Percentiles rank a stretch among this genome's conserved stretches.
Conservation (phyloP, 2,888 invertebrate genomes). For the Drosophila ustulata region DNA sequence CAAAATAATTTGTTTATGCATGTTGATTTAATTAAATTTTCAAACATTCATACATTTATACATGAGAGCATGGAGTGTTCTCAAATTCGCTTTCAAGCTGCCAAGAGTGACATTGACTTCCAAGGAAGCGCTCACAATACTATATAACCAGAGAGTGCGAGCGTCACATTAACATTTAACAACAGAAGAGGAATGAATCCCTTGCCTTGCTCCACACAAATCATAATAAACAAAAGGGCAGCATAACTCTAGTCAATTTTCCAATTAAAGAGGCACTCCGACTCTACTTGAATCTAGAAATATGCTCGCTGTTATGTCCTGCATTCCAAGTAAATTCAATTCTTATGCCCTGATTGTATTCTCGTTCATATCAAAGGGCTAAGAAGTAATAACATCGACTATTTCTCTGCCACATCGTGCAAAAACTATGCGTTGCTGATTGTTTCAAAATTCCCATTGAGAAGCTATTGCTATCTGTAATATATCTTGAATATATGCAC, state of each 20-base stretch:
- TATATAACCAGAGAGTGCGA: constrained; percentile 1
- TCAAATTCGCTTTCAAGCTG: constrained; percentile 15
- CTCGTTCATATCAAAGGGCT: too few species aligned
- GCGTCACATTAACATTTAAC: constrained; percentile 33
- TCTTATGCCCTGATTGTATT: too few species aligned
- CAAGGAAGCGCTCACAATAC: constrained; percentile 1
- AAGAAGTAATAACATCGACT: constrained; percentile 25
- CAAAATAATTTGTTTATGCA: constrained; percentile 51
- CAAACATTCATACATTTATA: constrained; percentile 1
- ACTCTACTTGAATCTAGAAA: too few species aligned
- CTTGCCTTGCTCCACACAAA: constrained; percentile 19
- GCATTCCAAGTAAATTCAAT: too few species aligned
- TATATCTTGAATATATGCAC: too few species aligned
- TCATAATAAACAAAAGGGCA: constrained; percentile 27
- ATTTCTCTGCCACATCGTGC: not conserved
- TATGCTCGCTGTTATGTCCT: too few species aligned
- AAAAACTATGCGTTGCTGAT: not conserved
- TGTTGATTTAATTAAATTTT: constrained; percentile 69
- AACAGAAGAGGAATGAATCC: constrained; percentile 22
- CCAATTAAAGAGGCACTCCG: not conserved
- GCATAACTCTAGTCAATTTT: not conserved
- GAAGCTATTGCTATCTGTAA: not conserved
- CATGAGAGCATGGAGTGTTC: not conserved
- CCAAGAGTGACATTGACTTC: constrained; percentile 1
- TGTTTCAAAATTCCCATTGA: constrained; percentile 32